These are phyloP conservation scores for Helicolenus hilgendorfi DNA, from an alignment of 2,797 vertebrate genomes.

Conservation along the genomic window DNA sequence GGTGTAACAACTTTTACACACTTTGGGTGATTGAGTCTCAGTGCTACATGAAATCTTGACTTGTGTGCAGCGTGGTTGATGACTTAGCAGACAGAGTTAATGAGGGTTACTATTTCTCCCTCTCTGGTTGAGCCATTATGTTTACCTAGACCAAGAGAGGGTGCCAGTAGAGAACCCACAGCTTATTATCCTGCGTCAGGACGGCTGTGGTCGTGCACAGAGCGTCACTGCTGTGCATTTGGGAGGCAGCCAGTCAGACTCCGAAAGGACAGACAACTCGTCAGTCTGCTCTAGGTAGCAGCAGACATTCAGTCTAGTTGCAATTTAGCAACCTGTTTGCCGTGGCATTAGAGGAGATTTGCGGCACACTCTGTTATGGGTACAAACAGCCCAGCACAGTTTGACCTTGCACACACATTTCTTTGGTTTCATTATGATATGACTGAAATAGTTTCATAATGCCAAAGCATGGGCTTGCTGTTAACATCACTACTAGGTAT, in stretches of 20 bases:
- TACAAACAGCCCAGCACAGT: slow-evolving; percentile 44
- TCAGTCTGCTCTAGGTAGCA: slow-evolving; percentile 48
- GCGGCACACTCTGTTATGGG: slow-evolving; percentile 57
- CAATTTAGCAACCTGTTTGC: slow-evolving; percentile 63
- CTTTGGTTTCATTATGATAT: slow-evolving; percentile 1
- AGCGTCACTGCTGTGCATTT: slow-evolving; percentile 45
- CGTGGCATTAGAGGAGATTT: slow-evolving; percentile 57
- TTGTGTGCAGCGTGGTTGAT: slow-evolving; percentile 46
- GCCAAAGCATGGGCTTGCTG: not conserved
- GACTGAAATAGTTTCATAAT: slow-evolving; percentile 28
- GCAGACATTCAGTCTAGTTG: slow-evolving; percentile 69
- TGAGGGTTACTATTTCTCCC: slow-evolving; percentile 60
- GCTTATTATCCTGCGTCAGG: slow-evolving; percentile 74
- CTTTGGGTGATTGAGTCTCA: not conserved
- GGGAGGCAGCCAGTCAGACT: slow-evolving; percentile 59
- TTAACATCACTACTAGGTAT: slow-evolving; percentile 1
- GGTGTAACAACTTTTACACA: not conserved
- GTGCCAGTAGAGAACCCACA: slow-evolving; percentile 56
- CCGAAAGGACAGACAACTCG: slow-evolving; percentile 50
- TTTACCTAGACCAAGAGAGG: slow-evolving; percentile 62
- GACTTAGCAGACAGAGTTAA: slow-evolving; percentile 59
- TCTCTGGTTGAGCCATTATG: slow-evolving; percentile 61
- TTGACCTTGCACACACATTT: slow-evolving; percentile 52
- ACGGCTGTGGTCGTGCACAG: slow-evolving; percentile 53
- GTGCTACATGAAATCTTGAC: slow-evolving; percentile 8